Percentiles rank a stretch among this genome's conserved stretches.
phyloP scores from a whole-genome alignment of 2,888 invertebrate species.

The Polydrusus cervinus region DNA sequence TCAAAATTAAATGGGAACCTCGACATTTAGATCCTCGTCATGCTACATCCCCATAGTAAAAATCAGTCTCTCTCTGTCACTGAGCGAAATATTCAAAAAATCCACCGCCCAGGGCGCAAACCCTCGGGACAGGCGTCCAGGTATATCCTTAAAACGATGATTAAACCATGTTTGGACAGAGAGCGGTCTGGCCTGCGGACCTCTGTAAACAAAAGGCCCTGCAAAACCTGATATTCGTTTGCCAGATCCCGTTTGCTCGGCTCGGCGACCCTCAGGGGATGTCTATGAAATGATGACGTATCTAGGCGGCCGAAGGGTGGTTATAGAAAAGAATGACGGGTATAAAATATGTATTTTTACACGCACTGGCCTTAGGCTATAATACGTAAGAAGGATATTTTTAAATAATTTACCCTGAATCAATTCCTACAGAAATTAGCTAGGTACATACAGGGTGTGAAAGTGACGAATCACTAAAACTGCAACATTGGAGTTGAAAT shows the following conservation, averaged over 20 bases:
- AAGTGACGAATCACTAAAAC: no score
- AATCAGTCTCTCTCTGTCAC: background rate
- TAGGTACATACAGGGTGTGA: no score
- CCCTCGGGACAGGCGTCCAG: conserved; percentile 45
- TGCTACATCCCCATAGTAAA: no score
- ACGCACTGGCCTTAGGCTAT: no score
- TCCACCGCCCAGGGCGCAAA: conserved; percentile 9
- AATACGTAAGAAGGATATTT: no score
- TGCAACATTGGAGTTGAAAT: no score
- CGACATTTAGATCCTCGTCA: no score
- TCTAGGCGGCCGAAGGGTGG: conserved; percentile 14
- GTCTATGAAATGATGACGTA: conserved; percentile 46
- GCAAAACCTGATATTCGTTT: conserved; percentile 52
- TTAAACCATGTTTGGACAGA: conserved; percentile 51
- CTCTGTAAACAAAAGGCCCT: conserved; percentile 51
- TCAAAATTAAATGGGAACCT: no score
- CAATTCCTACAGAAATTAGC: no score
- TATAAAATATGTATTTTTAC: no score
- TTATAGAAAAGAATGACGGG: conserved; percentile 8
- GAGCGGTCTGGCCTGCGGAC: conserved; percentile 47
- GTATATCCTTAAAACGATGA: conserved; percentile 49
- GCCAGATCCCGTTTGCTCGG: conserved; percentile 35
- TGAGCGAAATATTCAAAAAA: conserved; percentile 22
- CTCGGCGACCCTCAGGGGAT: conserved; percentile 7
- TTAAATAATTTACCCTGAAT: no score